Conservation (phyloP, 2,113 vertebrate species). For the Cyprinodon brontotheroides region DNA sequence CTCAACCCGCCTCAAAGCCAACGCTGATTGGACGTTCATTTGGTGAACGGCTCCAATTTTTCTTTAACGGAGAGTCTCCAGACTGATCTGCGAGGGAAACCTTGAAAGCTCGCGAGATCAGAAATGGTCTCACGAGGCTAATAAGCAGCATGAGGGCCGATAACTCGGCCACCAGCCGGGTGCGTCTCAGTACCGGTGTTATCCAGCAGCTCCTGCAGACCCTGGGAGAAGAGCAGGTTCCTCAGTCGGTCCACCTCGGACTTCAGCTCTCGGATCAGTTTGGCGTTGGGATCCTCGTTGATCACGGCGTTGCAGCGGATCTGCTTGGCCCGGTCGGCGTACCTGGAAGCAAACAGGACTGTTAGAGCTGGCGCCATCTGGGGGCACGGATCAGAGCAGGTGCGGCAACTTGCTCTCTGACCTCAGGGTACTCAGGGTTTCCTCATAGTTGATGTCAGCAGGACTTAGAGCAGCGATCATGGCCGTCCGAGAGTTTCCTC, state of each 20-base stretch:
- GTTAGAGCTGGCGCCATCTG: background rate
- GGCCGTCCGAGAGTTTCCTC: slow-evolving; percentile 89
- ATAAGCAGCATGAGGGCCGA: too few relatives aligned
- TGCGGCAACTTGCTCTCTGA: slow-evolving; percentile 12
- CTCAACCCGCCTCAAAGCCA: too few relatives aligned
- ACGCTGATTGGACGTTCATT: too few relatives aligned
- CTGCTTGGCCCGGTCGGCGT: slow-evolving; percentile 90
- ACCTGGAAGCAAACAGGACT: slow-evolving; percentile 68
- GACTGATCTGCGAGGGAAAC: too few relatives aligned
- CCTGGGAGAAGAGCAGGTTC: slow-evolving; percentile 85
- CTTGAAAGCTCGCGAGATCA: too few relatives aligned
- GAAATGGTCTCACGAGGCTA: too few relatives aligned
- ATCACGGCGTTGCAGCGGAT: slow-evolving; percentile 90
- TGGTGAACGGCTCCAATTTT: too few relatives aligned
- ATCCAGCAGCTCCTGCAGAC: slow-evolving; percentile 80
- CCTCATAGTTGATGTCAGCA: slow-evolving; percentile 75
- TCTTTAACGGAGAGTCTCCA: too few relatives aligned
- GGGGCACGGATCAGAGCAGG: background rate
- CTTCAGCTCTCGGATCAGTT: slow-evolving; percentile 88
- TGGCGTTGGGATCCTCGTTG: slow-evolving; percentile 90
- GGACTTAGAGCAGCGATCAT: slow-evolving; percentile 92
- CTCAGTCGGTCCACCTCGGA: slow-evolving; percentile 86
- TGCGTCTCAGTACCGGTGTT: slow-evolving; percentile 31
- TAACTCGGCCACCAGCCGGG: too few relatives aligned
- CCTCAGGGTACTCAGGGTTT: slow-evolving; percentile 87